Base-by-base conservation (phyloP, 2,113 vertebrate species). In the Podocnemis expansa region DNA sequence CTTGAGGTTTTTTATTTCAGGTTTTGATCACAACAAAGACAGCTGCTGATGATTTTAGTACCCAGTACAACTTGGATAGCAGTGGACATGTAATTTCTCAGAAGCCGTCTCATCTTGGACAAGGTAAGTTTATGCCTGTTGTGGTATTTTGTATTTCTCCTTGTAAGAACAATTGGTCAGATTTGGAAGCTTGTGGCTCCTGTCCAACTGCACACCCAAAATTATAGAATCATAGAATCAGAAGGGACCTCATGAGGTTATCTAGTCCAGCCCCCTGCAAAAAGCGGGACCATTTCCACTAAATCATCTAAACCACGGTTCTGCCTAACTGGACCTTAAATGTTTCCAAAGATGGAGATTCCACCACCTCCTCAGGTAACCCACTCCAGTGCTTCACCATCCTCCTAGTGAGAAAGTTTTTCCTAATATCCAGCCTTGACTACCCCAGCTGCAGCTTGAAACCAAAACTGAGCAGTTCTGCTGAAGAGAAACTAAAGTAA, bases 21-120 rank as follows among this genome's bases (percentile, higher is more conserved):
- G 99, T 99, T 87, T 80, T 97, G 73, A 96, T 99, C 89, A 99
- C 99, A 91, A 99, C 99, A 29, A 99, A 98, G 97, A 99, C 99
- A 8, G 95, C 97, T 79, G 98, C 58, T 60, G 99, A 99, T 87
- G 98, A 99, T 73, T 96, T 98, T 93, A 98, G 98, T 97, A 95
- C 97, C 78, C 99, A 99, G 34, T 99, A 99, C 97, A 94, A 96
- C 43, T 98, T 99, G 76, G 98, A 99, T 97, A 93, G 88, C 91
- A 98, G 90, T 3, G 99, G 99, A 8, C 97, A 95, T 51, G 82
- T 99, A 93, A 97, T 98, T 89, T 98, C 98, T 82, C 98, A 99
- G 94, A 99, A 98, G 93, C 99, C 99, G 43, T 99, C 99, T 92
- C 99, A 99, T 96, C 98, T 99, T 45, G 99, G 99, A 78, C 99